These are phyloP conservation scores for Helicoverpa armigera DNA, from an alignment of 1,140 invertebrate genomes.

Conservation along the genomic window DNA sequence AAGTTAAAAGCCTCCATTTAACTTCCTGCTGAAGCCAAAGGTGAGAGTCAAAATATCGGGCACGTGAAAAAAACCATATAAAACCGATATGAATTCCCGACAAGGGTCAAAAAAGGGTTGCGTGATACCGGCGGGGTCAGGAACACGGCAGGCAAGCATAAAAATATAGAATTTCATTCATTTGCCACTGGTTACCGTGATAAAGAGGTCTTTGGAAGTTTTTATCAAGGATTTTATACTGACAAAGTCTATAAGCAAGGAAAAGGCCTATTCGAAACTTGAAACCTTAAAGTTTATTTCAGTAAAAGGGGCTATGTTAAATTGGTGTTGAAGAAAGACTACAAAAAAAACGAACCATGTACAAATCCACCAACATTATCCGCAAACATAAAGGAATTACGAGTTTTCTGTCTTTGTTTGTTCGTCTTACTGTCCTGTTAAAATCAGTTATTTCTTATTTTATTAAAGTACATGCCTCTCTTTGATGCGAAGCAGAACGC, in stretches of 20 bases:
- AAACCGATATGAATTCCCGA: conserved; percentile 22
- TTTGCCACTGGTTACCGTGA: background rate
- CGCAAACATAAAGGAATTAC: too few species aligned
- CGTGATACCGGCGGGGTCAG: background rate
- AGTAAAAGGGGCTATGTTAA: too few species aligned
- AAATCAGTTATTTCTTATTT: background rate
- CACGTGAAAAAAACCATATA: conserved; percentile 13
- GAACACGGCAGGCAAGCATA: background rate
- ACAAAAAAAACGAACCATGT: too few species aligned
- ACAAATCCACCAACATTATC: too few species aligned
- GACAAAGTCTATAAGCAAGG: too few species aligned
- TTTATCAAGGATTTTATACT: too few species aligned
- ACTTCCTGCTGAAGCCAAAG: background rate
- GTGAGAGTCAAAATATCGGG: background rate
- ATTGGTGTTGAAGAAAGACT: too few species aligned
- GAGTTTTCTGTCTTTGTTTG: too few species aligned
- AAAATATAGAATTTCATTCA: conserved; percentile 6
- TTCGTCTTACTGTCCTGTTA: too few species aligned
- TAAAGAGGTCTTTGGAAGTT: background rate
- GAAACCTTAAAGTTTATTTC: too few species aligned
- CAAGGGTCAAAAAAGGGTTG: conserved; percentile 24
- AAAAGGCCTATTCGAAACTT: too few species aligned
- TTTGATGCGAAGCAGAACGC: too few species aligned
- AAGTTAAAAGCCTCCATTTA: conserved; percentile 9
- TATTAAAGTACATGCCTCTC: background rate